Percentiles rank a stretch among this genome's conserved stretches.
Conservation (phyloP, 1,140 invertebrate species). For the Colletes latitarsis region DNA sequence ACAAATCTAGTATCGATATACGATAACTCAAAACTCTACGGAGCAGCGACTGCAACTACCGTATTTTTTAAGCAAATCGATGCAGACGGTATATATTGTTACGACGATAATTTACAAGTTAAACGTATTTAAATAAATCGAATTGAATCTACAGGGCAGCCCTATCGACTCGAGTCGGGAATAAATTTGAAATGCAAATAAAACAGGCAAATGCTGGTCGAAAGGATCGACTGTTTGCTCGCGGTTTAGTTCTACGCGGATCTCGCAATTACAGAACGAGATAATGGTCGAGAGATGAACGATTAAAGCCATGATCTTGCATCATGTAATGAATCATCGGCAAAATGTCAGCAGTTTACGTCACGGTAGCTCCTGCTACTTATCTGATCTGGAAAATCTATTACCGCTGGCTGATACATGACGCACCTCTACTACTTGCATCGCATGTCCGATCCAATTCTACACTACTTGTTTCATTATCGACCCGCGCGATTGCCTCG, state of each 20-base stretch:
- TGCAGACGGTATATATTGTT: not conserved
- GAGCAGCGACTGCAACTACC: too few relatives aligned
- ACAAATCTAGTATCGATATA: not conserved
- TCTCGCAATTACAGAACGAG: constrained; percentile 22
- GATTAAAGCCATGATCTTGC: constrained; percentile 20
- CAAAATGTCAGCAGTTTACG: constrained; percentile 28
- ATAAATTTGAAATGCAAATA: constrained; percentile 29
- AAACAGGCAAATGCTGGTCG: not conserved
- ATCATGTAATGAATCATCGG: constrained; percentile 32
- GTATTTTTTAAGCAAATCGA: too few relatives aligned
- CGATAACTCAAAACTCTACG: not conserved
- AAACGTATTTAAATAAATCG: not conserved
- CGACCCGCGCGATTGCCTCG: not conserved
- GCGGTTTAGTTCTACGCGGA: not conserved
- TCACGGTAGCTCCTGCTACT: not conserved
- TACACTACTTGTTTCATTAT: not conserved
- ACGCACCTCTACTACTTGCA: not conserved
- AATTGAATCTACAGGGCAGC: not conserved
- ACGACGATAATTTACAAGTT: not conserved
- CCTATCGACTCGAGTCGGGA: not conserved
- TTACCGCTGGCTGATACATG: constrained; percentile 16
- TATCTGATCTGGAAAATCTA: constrained; percentile 21
- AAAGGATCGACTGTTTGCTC: constrained; percentile 1
- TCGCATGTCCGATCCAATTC: not conserved
- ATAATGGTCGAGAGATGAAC: constrained; percentile 14